phyloP scores from a whole-genome alignment of 2,113 vertebrate genomes.

The Galemys pyrenaicus region DNA sequence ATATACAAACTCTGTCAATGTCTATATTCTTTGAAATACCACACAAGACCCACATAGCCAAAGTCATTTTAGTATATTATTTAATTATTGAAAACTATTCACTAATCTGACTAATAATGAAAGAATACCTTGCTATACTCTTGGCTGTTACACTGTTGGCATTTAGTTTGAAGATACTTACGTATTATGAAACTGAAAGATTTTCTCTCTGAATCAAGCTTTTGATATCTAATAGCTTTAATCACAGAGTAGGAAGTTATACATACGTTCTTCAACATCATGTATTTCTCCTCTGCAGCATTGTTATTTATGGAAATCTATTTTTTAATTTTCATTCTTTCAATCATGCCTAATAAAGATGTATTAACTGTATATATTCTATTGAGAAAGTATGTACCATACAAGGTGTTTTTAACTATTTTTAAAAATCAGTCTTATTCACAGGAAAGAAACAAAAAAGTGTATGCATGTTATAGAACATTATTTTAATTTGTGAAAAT shows the following conservation, averaged over 20 bases:
- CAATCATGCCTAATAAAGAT: neutral
- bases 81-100: neutral
- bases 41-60: neutral
- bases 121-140: neutral
- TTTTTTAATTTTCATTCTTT: neutral
- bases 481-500: neutral
- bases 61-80: neutral
- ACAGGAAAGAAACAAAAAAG: neutral
- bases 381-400: neutral
- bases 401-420: neutral
- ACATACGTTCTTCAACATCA: too few species aligned
- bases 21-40: constrained; percentile 16
- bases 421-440: neutral
- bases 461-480: neutral
- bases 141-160: neutral
- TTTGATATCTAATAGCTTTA: neutral
- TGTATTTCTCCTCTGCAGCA: too few species aligned
- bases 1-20: neutral
- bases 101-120: neutral
- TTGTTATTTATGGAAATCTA: too few species aligned
- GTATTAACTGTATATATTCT: neutral
- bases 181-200: too few species aligned
- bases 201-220: too few species aligned
- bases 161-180: neutral
- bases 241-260: neutral